phyloP scores from a whole-genome alignment of 2,113 vertebrate genomes.

The Pluvialis apricaria region DNA sequence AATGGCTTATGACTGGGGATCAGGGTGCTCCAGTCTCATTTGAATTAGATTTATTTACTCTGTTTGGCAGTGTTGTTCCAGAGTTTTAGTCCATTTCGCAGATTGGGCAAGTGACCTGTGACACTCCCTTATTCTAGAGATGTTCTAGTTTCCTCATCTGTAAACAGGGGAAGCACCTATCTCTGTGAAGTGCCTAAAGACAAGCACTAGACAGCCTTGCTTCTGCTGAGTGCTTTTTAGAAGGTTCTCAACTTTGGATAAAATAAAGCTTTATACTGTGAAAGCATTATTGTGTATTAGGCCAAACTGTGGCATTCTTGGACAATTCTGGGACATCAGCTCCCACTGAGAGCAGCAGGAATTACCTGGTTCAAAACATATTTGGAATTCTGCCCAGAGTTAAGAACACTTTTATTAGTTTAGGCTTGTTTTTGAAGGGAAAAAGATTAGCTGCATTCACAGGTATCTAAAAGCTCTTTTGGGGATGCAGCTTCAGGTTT shows the following conservation, averaged over 20 bases:
- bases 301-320: not conserved
- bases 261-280: not conserved
- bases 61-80: not conserved
- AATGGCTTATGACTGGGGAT: not conserved
- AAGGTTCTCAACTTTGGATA: not conserved
- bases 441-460: not conserved
- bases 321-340: not conserved
- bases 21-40: not conserved
- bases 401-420: not conserved
- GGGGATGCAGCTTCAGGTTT: not conserved
- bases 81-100: not conserved
- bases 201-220: not conserved
- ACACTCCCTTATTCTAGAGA: not conserved
- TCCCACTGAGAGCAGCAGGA: not conserved
- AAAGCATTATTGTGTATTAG: not conserved
- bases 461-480: not conserved
- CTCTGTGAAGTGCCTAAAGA: not conserved
- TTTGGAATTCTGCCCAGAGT: not conserved
- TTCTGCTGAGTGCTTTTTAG: not conserved
- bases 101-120: not conserved
- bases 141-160: not conserved
- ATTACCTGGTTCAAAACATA: not conserved
- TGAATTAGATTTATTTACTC: not conserved
- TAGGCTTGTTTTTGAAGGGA: not conserved
- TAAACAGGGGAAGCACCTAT: not conserved